Evolutionary conservation across 2,113 vertebrate species (phyloP).

Genomic region (Barbus barbus): DNA sequence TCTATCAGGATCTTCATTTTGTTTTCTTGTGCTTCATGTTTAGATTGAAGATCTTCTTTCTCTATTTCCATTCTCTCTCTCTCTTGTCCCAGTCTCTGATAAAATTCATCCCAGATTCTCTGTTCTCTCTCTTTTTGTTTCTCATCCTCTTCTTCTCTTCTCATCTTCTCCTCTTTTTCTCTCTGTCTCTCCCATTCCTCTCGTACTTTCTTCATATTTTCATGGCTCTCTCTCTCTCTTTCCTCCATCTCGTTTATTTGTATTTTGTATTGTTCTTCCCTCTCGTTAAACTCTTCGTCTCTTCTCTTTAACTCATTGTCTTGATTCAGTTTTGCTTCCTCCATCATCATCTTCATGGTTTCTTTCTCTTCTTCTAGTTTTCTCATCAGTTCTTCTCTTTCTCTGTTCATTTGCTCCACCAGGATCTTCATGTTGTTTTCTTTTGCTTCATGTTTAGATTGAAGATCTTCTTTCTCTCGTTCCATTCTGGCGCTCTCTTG

Average conservation of each 20-base stretch:
- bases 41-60: neutral
- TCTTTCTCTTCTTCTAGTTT: neutral
- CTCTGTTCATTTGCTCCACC: neutral
- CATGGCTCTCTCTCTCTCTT: neutral
- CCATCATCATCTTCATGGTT: neutral
- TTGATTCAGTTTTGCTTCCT: neutral
- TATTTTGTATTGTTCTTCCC: neutral
- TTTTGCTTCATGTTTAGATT: neutral
- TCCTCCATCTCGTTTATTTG: constrained; percentile 3
- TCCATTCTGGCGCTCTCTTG: neutral
- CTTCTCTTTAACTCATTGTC: neutral
- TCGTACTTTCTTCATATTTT: neutral
- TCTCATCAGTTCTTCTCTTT: no score
- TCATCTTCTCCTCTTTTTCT: neutral
- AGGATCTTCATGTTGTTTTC: neutral
- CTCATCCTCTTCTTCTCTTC: neutral
- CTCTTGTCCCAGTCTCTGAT: neutral
- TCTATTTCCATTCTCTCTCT: neutral
- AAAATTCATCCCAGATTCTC: neutral
- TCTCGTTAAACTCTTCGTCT: neutral
- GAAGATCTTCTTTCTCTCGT: neutral
- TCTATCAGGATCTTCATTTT: neutral
- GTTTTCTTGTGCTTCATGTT: neutral
- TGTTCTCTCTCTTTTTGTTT: neutral
- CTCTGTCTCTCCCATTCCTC: neutral